Evolutionary conservation across 2,888 invertebrate genomes (phyloP).

Genomic region (Phania funesta): DNA sequence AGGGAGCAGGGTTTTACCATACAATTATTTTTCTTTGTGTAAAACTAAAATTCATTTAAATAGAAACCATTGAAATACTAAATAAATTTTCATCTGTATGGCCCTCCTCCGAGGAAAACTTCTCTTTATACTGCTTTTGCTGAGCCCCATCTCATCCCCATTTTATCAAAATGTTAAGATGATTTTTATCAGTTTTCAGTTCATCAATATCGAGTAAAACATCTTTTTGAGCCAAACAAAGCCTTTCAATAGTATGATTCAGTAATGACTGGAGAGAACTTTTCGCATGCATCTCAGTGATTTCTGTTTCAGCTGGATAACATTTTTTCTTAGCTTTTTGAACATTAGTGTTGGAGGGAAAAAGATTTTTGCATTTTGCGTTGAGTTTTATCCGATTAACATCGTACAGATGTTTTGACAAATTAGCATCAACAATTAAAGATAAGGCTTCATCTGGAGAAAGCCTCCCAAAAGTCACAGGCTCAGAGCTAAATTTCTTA

Average conservation of each 20-base stretch:
- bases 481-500: not conserved
- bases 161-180: slow-evolving; percentile 6
- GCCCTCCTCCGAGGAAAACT: too few relatives aligned
- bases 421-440: slow-evolving; percentile 31
- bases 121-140: slow-evolving; percentile 5
- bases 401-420: slow-evolving; percentile 19
- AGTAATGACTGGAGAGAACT: slow-evolving; percentile 3
- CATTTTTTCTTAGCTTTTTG: slow-evolving; percentile 12
- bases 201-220: slow-evolving; percentile 9
- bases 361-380: slow-evolving; percentile 38
- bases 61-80: slow-evolving; percentile 18
- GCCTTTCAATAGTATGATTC: slow-evolving; percentile 8
- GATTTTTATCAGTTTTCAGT: slow-evolving; percentile 10
- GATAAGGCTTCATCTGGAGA: slow-evolving; percentile 30
- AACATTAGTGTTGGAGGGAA: slow-evolving; percentile 1
- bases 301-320: too few relatives aligned
- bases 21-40: too few relatives aligned
- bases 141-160: slow-evolving; percentile 1
- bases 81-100: slow-evolving; percentile 5
- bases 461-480: slow-evolving; percentile 23
- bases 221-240: slow-evolving; percentile 1
- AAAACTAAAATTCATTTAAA: too few relatives aligned
- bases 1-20: not conserved
- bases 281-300: not conserved
- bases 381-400: slow-evolving; percentile 20